Evolutionary conservation across 1,140 invertebrate genomes (phyloP).

Genomic region (Apis cerana): DNA sequence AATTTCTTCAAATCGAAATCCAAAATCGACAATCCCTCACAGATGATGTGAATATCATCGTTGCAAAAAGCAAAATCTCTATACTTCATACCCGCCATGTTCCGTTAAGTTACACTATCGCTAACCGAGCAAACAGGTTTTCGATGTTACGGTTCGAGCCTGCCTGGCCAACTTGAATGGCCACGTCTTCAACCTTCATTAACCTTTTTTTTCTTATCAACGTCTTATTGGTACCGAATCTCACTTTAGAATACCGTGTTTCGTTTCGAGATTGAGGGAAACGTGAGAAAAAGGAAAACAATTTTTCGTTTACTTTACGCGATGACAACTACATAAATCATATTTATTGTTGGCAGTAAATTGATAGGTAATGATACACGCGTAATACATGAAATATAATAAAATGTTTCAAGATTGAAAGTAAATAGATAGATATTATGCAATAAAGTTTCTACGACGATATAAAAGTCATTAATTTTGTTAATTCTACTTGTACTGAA

Average conservation of each 20-base stretch:
- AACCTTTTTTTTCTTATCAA: constrained; percentile 51
- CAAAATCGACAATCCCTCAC: too few species aligned
- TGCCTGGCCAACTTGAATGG: constrained; percentile 45
- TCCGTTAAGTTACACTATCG: constrained; percentile 51
- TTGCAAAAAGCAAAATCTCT: neutral
- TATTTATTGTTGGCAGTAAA: neutral
- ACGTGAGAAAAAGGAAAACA: neutral
- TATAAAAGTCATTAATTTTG: too few species aligned
- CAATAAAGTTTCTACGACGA: too few species aligned
- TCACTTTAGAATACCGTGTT: constrained; percentile 7
- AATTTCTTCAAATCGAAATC: neutral
- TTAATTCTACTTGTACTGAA: too few species aligned
- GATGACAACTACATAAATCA: neutral
- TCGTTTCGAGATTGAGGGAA: neutral
- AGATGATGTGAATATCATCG: neutral
- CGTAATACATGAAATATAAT: neutral
- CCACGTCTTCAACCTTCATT: constrained; percentile 57
- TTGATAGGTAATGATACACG: too few species aligned
- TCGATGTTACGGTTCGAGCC: constrained; percentile 42
- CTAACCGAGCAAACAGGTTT: constrained; percentile 48
- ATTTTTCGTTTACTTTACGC: neutral
- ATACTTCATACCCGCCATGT: constrained; percentile 20
- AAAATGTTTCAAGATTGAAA: too few species aligned
- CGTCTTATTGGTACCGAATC: constrained; percentile 29
- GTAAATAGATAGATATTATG: too few species aligned